phyloP scores from a whole-genome alignment of 1,140 invertebrate species.

The Belonocnema kinseyi region DNA sequence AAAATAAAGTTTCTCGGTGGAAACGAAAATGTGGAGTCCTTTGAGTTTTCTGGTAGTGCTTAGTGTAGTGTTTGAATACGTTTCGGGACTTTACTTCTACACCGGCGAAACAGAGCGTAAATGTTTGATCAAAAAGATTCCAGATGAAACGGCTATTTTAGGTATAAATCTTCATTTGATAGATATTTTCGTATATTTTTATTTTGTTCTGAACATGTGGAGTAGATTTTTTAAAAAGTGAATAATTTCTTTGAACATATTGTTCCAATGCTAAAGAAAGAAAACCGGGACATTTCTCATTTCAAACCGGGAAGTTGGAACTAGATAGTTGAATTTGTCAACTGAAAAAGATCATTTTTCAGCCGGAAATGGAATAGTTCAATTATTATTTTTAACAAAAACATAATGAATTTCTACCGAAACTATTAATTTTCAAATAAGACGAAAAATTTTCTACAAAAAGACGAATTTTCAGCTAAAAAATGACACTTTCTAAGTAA shows the following conservation, averaged over 20 bases:
- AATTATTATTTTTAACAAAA: too few species aligned
- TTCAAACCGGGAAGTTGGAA: too few species aligned
- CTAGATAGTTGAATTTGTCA: too few species aligned
- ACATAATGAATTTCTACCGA: too few species aligned
- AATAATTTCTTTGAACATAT: not conserved
- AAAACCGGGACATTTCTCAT: too few species aligned
- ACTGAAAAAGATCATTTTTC: too few species aligned
- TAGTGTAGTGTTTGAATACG: conserved; percentile 52
- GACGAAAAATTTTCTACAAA: too few species aligned
- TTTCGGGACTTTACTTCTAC: conserved; percentile 92
- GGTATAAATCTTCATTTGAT: conserved; percentile 79
- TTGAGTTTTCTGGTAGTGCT: conserved; percentile 41
- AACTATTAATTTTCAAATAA: too few species aligned
- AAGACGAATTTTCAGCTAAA: too few species aligned
- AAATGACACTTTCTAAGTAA: too few species aligned
- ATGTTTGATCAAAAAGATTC: conserved; percentile 99
- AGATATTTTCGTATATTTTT: not conserved
- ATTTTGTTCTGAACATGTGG: not conserved
- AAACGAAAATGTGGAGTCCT: conserved; percentile 38
- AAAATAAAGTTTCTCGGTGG: not conserved
- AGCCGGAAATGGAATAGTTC: too few species aligned
- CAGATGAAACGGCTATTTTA: conserved; percentile 98
- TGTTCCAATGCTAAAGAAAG: too few species aligned
- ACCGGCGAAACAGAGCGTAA: conserved; percentile 99
- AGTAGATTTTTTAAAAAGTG: not conserved